A percentile compares a stretch with the other conserved stretches of the same genome.
phyloP scores from a whole-genome alignment of 2,113 vertebrate genomes.

The Capricornis sumatraensis region DNA sequence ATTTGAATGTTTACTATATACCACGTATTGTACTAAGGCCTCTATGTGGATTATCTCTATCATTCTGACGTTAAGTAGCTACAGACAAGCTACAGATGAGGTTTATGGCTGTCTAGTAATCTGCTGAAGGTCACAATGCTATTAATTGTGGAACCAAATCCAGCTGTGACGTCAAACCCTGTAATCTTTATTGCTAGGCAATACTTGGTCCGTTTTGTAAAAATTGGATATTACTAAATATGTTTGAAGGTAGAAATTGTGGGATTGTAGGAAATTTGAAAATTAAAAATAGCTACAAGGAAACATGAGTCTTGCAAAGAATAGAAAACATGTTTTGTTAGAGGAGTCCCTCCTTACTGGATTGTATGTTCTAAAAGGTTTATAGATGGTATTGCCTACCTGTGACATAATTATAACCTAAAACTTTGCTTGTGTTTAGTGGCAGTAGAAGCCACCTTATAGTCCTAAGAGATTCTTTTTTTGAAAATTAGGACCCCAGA shows the following conservation, averaged over 20 bases:
- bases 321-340: not conserved
- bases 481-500: not conserved
- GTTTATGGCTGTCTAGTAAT: not conserved
- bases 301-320: not conserved
- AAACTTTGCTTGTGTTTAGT: not conserved
- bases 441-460: not conserved
- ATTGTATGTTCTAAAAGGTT: not conserved
- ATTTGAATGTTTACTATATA: not conserved
- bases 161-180: not conserved
- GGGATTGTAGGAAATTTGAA: not conserved
- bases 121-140: not conserved
- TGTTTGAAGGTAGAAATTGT: not conserved
- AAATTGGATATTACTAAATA: not conserved
- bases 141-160: not conserved
- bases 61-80: not conserved
- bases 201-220: not conserved
- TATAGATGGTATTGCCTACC: not conserved
- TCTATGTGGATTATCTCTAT: not conserved
- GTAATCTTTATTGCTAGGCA: not conserved
- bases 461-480: not conserved
- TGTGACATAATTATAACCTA: not conserved
- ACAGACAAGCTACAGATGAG: not conserved
- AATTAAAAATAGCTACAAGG: constrained; percentile 3
- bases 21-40: not conserved
- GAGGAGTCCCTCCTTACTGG: not conserved